Base-by-base conservation (phyloP, 2,113 vertebrate genomes). In the Bucco capensis region DNA sequence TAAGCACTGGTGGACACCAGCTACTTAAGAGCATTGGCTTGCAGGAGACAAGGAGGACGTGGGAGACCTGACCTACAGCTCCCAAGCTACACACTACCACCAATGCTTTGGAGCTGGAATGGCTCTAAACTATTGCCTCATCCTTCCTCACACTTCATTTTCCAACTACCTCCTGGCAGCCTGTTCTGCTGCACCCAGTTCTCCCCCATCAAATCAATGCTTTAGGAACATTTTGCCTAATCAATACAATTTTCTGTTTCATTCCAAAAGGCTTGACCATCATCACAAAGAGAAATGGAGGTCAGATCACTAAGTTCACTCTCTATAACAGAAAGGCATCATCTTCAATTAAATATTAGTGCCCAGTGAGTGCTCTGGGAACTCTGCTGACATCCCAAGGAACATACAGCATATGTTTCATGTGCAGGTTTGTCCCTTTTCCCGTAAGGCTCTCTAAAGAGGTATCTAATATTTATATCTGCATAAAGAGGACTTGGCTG, bases 381-480 rank as follows among this genome's bases (percentile, higher is more conserved):
- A 49, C 71, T 64, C 60, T 67, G 53, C 15, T 72, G 74, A 71
- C 72, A 57, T 47, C 28, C 44, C 24, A 28, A 12, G 9, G 31
- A 42, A 57, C 23, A 77, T 42, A 64, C 76, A 77, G 83, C 82
- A 40, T 8, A 2, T 6, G 60, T 37, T 61, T 87, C 35, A 46
- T 72, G 46, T 72, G 25, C 73, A 79, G 50, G 33, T 84, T 76
- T 78, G 65, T 65, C 61, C 50, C 23, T 72, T 86, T 95, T 94
- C 94, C 92, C 12, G 19, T 56, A 93, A 95, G 77, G 83, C 57
- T 90, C 81, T 83, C 84, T 9, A 71, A 86, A 17, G 27, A 53
- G 53, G 51, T 54, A 50, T 28, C 86, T 76, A 73, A 79, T 78
- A 88, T 92, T 90, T 90, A 56, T 92, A 81, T 82, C 90, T 81